Conservation (phyloP, 1,140 invertebrate species). For the Diuraphis noxia region DNA sequence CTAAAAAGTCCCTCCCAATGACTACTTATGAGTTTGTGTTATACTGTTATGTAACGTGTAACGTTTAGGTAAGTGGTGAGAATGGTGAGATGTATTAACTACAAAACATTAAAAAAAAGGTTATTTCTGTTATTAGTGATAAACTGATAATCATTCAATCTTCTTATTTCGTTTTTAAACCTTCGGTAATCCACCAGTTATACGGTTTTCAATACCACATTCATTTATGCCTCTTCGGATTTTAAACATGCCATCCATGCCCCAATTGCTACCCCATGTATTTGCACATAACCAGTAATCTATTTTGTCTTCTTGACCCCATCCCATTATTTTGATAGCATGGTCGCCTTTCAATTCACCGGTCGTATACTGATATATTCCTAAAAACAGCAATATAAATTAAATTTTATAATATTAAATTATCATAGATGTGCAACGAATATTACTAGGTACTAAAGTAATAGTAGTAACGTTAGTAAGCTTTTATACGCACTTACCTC, state of each 20-base stretch:
- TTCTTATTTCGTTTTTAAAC: neutral
- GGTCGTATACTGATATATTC: conserved; percentile 80
- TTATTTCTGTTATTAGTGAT: neutral
- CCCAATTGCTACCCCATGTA: conserved; percentile 91
- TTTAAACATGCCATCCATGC: conserved; percentile 85
- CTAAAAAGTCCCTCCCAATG: too few relatives aligned
- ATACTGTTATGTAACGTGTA: neutral
- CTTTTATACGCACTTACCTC: conserved; percentile 61
- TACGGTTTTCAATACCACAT: conserved; percentile 73
- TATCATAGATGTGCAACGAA: neutral
- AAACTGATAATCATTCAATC: neutral
- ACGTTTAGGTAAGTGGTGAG: too few relatives aligned
- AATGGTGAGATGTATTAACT: neutral
- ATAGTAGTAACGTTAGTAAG: too few relatives aligned
- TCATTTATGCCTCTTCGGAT: conserved; percentile 81
- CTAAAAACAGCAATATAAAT: conserved; percentile 62
- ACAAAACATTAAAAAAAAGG: neutral
- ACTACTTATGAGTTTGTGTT: too few relatives aligned
- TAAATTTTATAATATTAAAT: neutral
- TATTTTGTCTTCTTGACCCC: conserved; percentile 62
- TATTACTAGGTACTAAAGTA: too few relatives aligned
- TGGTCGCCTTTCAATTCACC: conserved; percentile 80
- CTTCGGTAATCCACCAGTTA: conserved; percentile 39
- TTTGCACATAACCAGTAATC: conserved; percentile 91
- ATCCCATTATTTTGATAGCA: conserved; percentile 84